phyloP scores from a whole-genome alignment of 2,888 invertebrate species.

The Orchesellides sinensis region DNA sequence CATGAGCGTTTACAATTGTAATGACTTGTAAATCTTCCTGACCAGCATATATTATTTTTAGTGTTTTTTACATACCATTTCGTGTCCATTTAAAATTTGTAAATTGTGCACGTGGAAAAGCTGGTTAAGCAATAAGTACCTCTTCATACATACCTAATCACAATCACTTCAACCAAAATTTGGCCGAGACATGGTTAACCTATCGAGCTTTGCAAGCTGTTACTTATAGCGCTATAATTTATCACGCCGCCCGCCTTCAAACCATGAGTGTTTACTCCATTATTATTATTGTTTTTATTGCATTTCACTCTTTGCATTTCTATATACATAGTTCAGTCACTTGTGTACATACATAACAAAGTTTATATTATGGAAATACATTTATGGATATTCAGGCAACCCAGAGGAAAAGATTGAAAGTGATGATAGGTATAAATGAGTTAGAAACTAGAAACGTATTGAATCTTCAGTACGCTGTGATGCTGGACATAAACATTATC shows the following conservation, averaged over 20 bases:
- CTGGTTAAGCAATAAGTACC: no score
- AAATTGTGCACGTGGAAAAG: no score
- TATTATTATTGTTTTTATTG: conserved; percentile 9
- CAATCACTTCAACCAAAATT: no score
- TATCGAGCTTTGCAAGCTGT: background rate
- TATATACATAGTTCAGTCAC: background rate
- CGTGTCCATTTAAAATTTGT: no score
- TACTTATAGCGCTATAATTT: background rate
- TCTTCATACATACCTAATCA: no score
- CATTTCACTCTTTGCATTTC: background rate
- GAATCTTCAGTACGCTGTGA: background rate
- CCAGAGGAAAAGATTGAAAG: background rate
- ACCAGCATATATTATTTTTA: background rate
- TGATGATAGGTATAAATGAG: conserved; percentile 11
- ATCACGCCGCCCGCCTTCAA: background rate
- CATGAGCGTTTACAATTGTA: background rate
- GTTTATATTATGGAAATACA: background rate
- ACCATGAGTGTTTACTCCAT: conserved; percentile 12
- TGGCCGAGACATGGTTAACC: no score
- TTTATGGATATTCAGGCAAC: background rate
- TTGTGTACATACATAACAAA: background rate
- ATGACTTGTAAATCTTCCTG: background rate
- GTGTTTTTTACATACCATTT: no score
- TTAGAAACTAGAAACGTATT: conserved; percentile 1
- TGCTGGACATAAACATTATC: background rate